These are phyloP conservation scores for Gallinago undulata DNA, from an alignment of 2,113 vertebrate species.

Conservation along the genomic window DNA sequence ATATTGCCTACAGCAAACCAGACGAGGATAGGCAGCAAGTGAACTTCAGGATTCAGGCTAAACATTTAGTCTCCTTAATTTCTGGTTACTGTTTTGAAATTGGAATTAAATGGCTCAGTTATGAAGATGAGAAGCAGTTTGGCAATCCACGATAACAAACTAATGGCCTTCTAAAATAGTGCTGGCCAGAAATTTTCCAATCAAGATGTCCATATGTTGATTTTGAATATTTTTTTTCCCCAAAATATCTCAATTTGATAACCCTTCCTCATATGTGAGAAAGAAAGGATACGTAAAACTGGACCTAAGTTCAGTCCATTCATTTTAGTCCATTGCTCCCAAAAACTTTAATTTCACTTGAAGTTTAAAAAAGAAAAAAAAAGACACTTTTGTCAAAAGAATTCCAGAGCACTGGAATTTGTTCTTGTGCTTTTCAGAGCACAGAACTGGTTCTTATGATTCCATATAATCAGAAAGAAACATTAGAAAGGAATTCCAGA, in stretches of 20 bases:
- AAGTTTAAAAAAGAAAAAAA: not conserved
- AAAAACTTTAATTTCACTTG: not conserved
- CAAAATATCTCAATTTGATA: not conserved
- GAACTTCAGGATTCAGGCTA: not conserved
- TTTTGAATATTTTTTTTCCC: not conserved
- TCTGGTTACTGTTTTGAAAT: not conserved
- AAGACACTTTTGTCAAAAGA: not conserved
- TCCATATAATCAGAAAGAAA: not conserved
- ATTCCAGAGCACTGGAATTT: not conserved
- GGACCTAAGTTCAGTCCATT: not conserved
- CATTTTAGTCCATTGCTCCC: not conserved
- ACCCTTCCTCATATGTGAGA: not conserved
- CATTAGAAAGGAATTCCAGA: not conserved
- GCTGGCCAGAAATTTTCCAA: not conserved
- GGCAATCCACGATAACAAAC: not conserved
- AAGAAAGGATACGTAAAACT: not conserved
- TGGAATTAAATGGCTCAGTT: not conserved
- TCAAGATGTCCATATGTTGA: not conserved
- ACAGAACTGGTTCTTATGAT: not conserved
- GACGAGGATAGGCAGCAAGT: not conserved
- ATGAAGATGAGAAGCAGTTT: not conserved
- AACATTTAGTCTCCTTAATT: not conserved
- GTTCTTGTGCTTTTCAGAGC: not conserved
- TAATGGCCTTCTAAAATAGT: not conserved
- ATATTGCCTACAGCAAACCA: not conserved